A percentile compares a stretch with the other conserved stretches of the same genome.
Conservation (phyloP, 2,888 invertebrate genomes). For the Idaea aversata region DNA sequence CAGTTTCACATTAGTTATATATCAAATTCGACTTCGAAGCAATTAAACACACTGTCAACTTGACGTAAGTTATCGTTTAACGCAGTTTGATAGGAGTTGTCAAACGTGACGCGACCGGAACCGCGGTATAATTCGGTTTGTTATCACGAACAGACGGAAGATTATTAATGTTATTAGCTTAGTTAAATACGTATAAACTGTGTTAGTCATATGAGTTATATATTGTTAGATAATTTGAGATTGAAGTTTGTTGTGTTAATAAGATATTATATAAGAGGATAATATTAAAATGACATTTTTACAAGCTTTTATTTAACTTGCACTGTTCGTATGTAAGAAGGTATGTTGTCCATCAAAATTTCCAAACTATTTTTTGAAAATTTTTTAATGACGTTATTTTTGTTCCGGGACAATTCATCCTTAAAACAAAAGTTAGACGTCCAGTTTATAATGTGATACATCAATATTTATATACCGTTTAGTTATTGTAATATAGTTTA, state of each 20-base stretch:
- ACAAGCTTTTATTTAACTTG: no score
- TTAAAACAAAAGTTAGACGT: no score
- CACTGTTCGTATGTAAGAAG: no score
- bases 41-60: background rate
- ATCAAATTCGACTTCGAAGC: background rate
- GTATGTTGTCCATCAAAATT: no score
- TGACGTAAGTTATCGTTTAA: background rate
- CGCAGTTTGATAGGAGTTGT: background rate
- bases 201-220: background rate
- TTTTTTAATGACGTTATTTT: no score
- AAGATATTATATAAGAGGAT: background rate
- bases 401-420: no score
- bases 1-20: background rate
- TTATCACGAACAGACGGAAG: constrained; percentile 1
- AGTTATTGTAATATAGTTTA: no score
- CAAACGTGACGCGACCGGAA: background rate
- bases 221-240: background rate
- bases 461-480: no score
- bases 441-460: no score
- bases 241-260: background rate
- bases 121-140: background rate
- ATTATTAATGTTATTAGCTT: background rate
- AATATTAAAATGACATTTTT: no score
- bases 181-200: background rate
- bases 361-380: no score